Conservation (phyloP, 2,797 vertebrate genomes). For the Masticophis lateralis region DNA sequence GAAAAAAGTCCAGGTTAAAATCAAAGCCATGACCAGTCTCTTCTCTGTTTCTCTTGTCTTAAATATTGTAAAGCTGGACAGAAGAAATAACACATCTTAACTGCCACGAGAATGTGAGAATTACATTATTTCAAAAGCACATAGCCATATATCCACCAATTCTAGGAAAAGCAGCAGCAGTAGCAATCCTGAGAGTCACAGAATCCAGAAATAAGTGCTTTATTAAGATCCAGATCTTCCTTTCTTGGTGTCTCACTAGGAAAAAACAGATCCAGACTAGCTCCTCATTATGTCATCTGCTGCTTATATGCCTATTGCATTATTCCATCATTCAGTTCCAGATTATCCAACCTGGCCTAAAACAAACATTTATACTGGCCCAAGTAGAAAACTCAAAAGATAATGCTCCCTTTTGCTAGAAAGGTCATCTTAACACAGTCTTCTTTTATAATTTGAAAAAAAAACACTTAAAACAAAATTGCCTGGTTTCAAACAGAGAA, state of each 20-base stretch:
- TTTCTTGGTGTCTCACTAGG: neutral
- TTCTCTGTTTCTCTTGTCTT: neutral
- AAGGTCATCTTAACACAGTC: neutral
- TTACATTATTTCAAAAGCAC: neutral
- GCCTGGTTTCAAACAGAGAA: neutral
- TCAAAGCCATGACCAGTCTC: neutral
- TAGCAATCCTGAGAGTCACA: neutral
- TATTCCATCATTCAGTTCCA: neutral
- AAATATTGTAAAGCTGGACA: neutral
- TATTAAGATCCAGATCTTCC: neutral
- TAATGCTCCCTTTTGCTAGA: neutral
- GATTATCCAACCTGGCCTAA: neutral
- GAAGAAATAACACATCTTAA: neutral
- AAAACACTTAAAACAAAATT: neutral
- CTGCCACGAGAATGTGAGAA: neutral
- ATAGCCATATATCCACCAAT: neutral
- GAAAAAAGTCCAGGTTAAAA: neutral
- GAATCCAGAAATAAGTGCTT: neutral
- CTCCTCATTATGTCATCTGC: neutral
- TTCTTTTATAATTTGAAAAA: neutral
- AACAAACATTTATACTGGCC: neutral
- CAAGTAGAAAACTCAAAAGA: neutral
- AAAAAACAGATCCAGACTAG: neutral
- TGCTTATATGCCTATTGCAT: neutral
- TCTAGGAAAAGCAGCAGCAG: neutral